Conservation (phyloP, 2,797 vertebrate genomes). For the Glyptemys insculpta region DNA sequence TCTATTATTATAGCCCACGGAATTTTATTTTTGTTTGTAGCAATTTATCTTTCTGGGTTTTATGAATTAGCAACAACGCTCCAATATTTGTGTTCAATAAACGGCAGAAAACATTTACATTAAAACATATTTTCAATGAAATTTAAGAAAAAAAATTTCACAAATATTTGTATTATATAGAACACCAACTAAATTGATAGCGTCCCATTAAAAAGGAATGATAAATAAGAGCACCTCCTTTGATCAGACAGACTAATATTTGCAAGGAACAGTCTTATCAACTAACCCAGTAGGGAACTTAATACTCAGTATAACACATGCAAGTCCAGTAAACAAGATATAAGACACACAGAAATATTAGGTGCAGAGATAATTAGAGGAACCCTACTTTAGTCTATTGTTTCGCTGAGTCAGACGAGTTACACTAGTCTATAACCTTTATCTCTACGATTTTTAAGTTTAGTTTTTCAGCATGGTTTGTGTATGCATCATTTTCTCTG, state of each 20-base stretch:
- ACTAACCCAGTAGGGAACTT: background rate
- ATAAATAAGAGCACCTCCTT: background rate
- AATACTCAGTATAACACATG: background rate
- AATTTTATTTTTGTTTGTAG: background rate
- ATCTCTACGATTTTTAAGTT: fast-evolving
- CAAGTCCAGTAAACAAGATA: background rate
- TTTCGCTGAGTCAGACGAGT: background rate
- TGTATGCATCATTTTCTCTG: background rate
- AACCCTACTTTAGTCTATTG: background rate
- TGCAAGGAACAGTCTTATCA: background rate
- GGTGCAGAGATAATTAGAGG: background rate
- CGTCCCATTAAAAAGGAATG: background rate
- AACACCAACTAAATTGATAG: background rate
- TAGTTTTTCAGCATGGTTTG: background rate
- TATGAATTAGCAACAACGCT: background rate
- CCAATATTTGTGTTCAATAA: background rate
- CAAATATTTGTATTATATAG: background rate
- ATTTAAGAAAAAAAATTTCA: background rate
- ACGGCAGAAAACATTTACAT: background rate
- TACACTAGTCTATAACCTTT: background rate
- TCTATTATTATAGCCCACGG: background rate
- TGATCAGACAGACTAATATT: background rate
- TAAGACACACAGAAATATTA: background rate
- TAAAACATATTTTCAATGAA: background rate
- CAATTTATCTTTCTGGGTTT: background rate